These are phyloP conservation scores for Phaedon cochleariae DNA, from an alignment of 2,888 invertebrate species.

Conservation along the genomic window DNA sequence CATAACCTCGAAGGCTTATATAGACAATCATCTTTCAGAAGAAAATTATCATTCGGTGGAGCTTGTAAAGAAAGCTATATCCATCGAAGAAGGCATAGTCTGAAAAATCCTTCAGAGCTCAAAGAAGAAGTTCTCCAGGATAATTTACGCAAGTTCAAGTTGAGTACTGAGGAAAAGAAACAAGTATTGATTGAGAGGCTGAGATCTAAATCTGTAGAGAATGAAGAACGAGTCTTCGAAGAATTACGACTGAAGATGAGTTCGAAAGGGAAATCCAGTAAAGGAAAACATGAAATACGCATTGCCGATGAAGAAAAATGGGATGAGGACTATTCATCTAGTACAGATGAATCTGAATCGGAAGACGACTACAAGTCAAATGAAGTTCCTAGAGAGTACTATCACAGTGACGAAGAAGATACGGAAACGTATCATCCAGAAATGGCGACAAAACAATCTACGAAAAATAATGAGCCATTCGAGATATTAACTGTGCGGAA, in stretches of 20 bases:
- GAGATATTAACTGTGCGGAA: slow-evolving; percentile 69
- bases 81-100: slow-evolving; percentile 56
- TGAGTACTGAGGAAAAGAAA: slow-evolving; percentile 47
- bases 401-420: slow-evolving; percentile 62
- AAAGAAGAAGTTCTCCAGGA: slow-evolving; percentile 48
- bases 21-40: slow-evolving; percentile 61
- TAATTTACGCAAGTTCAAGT: slow-evolving; percentile 48
- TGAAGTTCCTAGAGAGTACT: slow-evolving; percentile 23
- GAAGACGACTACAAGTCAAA: slow-evolving; percentile 50
- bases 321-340: slow-evolving; percentile 61
- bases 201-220: slow-evolving; percentile 57
- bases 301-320: slow-evolving; percentile 61
- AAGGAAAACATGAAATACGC: slow-evolving; percentile 51
- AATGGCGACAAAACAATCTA: slow-evolving; percentile 61
- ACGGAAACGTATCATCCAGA: slow-evolving; percentile 76
- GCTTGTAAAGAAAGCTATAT: slow-evolving; percentile 48
- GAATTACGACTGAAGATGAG: slow-evolving; percentile 54
- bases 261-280: slow-evolving; percentile 39
- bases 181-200: slow-evolving; percentile 50
- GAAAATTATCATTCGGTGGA: slow-evolving; percentile 64
- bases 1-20: slow-evolving; percentile 63
- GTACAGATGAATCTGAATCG: slow-evolving; percentile 54
- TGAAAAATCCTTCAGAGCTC: slow-evolving; percentile 51
- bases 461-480: slow-evolving; percentile 61
- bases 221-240: slow-evolving; percentile 57